Percentiles rank a stretch among this genome's conserved stretches.
Evolutionary conservation across 2,797 vertebrate species (phyloP).

Genomic region (Chaenodraco wilsoni): DNA sequence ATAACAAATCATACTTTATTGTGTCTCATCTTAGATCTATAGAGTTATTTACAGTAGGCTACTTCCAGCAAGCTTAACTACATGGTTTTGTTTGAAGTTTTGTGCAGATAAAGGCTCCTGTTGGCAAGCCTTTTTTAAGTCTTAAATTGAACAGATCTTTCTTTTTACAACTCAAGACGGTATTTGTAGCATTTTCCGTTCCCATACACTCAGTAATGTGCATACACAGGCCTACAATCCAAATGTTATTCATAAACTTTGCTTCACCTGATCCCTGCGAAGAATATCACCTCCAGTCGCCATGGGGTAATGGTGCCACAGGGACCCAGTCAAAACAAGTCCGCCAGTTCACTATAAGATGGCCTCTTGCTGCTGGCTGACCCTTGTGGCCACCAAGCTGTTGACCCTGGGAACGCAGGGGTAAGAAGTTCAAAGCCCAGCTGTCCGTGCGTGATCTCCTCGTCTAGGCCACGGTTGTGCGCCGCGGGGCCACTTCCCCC

Average conservation of each 20-base stretch:
- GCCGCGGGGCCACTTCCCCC: slow-evolving; percentile 71
- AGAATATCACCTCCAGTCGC: slow-evolving; percentile 68
- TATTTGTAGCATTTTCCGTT: slow-evolving; percentile 44
- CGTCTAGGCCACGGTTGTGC: slow-evolving; percentile 66
- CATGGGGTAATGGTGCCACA: slow-evolving; percentile 68
- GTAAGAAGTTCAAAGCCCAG: slow-evolving; percentile 85
- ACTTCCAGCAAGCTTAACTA: slow-evolving; percentile 67
- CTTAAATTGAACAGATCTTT: slow-evolving; percentile 57
- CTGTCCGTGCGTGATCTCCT: slow-evolving; percentile 77
- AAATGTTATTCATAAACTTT: slow-evolving; percentile 72
- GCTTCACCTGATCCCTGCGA: slow-evolving; percentile 70
- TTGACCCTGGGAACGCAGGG: slow-evolving; percentile 77
- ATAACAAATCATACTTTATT: slow-evolving; percentile 80
- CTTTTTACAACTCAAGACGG: slow-evolving; percentile 43
- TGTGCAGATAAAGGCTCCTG: slow-evolving; percentile 66
- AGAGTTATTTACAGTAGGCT: slow-evolving; percentile 68
- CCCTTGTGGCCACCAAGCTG: slow-evolving; percentile 77
- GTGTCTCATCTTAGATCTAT: slow-evolving; percentile 73
- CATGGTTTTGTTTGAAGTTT: slow-evolving; percentile 71
- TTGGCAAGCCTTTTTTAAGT: slow-evolving; percentile 65
- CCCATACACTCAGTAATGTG: slow-evolving; percentile 20
- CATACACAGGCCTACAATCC: slow-evolving; percentile 35
- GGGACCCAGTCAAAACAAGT: slow-evolving; percentile 81
- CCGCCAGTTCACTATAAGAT: slow-evolving; percentile 71
- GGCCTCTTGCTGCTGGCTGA: slow-evolving; percentile 78